phyloP scores from a whole-genome alignment of 2,113 vertebrate species.

The Nothoprocta pentlandii region DNA sequence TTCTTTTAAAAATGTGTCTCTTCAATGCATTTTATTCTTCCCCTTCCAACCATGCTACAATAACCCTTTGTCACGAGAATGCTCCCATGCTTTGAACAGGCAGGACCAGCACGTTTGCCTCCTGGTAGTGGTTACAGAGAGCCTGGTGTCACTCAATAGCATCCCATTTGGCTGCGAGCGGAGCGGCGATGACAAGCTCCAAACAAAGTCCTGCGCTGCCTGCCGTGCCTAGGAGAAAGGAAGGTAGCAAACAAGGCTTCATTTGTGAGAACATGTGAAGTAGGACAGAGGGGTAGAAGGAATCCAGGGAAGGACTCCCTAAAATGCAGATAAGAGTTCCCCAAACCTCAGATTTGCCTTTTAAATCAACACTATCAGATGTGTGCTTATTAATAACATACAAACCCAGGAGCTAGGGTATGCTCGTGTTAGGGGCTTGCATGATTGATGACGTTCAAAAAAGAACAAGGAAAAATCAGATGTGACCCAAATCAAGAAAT shows the following conservation, averaged over 20 bases:
- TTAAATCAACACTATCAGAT: not conserved
- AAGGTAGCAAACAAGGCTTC: not conserved
- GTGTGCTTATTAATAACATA: not conserved
- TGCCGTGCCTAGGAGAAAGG: not conserved
- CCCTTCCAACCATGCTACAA: not conserved
- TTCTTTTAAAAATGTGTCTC: not conserved
- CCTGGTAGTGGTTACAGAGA: not conserved
- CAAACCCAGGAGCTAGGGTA: not conserved
- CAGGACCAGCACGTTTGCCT: not conserved
- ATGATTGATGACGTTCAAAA: not conserved
- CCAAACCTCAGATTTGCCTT: not conserved
- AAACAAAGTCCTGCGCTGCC: not conserved
- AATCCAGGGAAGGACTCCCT: not conserved
- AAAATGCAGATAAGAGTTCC: not conserved
- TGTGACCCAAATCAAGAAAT: not conserved
- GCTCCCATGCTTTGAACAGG: not conserved
- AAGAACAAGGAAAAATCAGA: not conserved
- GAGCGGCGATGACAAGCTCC: not conserved
- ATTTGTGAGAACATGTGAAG: not conserved
- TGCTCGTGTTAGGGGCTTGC: not conserved
- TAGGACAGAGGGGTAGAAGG: not conserved
- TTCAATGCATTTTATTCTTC: not conserved
- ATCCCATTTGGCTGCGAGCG: conserved; percentile 6
- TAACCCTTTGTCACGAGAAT: not conserved
- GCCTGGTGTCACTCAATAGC: not conserved